Percentiles rank a stretch among this genome's conserved stretches.
Evolutionary conservation across 2,888 invertebrate species (phyloP).

Genomic region (Diplolepis rosae): DNA sequence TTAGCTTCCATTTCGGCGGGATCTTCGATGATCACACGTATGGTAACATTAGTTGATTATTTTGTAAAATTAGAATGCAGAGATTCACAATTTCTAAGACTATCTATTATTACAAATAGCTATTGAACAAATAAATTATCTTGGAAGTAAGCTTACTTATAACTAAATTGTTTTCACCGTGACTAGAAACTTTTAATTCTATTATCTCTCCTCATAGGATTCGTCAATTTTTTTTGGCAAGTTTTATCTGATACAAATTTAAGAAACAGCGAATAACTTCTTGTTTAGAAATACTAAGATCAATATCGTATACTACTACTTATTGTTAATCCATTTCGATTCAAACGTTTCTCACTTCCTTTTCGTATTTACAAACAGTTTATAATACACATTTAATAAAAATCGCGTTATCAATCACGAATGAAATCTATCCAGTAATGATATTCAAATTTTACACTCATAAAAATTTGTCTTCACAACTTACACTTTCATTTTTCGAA

Average conservation of each 20-base stretch:
- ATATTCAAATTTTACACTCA: constrained; percentile 11
- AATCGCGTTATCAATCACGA: constrained; percentile 16
- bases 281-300: constrained; percentile 56
- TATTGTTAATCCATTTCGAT: constrained; percentile 41
- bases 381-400: constrained; percentile 36
- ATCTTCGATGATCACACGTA: constrained; percentile 26
- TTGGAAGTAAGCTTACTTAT: constrained; percentile 35
- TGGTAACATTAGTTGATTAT: constrained; percentile 35
- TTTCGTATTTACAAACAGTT: constrained; percentile 59
- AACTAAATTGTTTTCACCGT: constrained; percentile 54
- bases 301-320: constrained; percentile 56
- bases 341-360: constrained; percentile 46
- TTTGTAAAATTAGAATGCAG: constrained; percentile 38
- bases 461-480: constrained; percentile 2
- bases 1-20: constrained; percentile 1
- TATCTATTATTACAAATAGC: constrained; percentile 33
- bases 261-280: constrained; percentile 62
- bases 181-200: constrained; percentile 66
- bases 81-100: constrained; percentile 37
- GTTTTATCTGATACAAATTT: constrained; percentile 67
- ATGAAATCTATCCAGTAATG: background rate
- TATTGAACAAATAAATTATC: constrained; percentile 27
- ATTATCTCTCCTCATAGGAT: constrained; percentile 44
- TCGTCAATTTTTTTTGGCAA: constrained; percentile 59
- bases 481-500: background rate